These are phyloP conservation scores for Seriola quinqueradiata DNA, from an alignment of 2,113 vertebrate genomes.

Conservation along the genomic window DNA sequence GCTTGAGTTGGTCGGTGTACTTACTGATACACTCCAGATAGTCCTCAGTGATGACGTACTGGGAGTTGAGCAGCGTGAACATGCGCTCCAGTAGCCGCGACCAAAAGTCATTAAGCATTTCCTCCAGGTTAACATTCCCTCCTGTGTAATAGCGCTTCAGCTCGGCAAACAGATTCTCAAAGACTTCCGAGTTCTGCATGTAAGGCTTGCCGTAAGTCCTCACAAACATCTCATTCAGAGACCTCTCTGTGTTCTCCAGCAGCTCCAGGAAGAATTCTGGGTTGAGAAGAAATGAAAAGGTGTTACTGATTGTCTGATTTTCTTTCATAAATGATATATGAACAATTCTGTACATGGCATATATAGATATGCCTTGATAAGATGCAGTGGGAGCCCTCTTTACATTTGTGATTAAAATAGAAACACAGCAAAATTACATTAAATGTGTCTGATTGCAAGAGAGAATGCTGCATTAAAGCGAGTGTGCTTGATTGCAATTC, in stretches of 20 bases:
- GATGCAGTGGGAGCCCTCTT: neutral
- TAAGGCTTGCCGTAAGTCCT: constrained; percentile 95
- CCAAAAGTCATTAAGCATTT: constrained; percentile 99
- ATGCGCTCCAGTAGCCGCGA: constrained; percentile 95
- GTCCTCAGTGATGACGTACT: constrained; percentile 96
- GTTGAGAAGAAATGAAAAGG: constrained; percentile 3
- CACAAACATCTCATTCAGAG: constrained; percentile 95
- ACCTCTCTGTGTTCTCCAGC: constrained; percentile 94
- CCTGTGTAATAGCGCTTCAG: constrained; percentile 96
- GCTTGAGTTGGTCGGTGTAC: constrained; percentile 96
- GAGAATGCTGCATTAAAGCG: neutral
- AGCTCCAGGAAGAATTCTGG: constrained; percentile 97
- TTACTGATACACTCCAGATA: constrained; percentile 98
- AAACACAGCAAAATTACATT: constrained; percentile 26
- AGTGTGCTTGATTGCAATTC: constrained; percentile 18
- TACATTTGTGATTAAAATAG: constrained; percentile 25
- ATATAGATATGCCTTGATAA: constrained; percentile 1
- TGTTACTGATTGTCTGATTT: constrained; percentile 84
- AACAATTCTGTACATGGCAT: constrained; percentile 10
- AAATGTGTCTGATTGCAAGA: constrained; percentile 28
- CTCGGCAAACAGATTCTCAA: constrained; percentile 96
- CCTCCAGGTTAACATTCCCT: constrained; percentile 96
- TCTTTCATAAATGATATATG: constrained; percentile 41
- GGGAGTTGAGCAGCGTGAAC: constrained; percentile 97
- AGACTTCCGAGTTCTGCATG: constrained; percentile 97